Evolutionary conservation across 2,797 vertebrate species (phyloP).

Genomic region (Falco naumanni): DNA sequence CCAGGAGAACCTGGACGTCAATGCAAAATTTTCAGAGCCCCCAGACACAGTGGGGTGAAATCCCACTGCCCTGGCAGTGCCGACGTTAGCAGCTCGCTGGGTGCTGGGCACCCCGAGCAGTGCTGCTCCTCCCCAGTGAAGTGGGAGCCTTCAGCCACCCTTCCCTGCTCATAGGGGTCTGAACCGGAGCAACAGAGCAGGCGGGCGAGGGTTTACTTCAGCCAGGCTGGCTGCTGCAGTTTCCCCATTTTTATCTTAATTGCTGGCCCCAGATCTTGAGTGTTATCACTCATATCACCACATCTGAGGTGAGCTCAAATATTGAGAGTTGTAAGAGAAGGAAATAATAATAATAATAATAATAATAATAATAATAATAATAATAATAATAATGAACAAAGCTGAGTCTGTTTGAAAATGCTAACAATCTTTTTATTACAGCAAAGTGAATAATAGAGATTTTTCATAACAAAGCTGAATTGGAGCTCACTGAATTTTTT

Average conservation of each 20-base stretch:
- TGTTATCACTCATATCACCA: too few relatives aligned
- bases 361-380: neutral
- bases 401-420: neutral
- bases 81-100: neutral
- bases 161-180: fast-evolving
- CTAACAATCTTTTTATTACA: neutral
- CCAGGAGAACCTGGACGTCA: neutral
- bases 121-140: neutral
- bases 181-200: neutral
- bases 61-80: neutral
- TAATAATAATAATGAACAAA: neutral
- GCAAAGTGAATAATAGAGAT: neutral
- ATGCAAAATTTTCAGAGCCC: neutral
- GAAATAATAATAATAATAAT: neutral
- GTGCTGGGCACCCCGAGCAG: neutral
- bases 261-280: neutral
- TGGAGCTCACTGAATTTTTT: neutral
- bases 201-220: neutral
- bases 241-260: neutral
- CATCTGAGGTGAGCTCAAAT: neutral
- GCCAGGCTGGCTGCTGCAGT: neutral
- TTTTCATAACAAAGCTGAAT: neutral
- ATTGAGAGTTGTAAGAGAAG: too few relatives aligned
- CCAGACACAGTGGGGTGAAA: neutral
- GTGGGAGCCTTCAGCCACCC: neutral